A percentile compares a stretch with the other conserved stretches of the same genome.
phyloP scores from a whole-genome alignment of 1,140 invertebrate genomes.

The Hyphantria cunea region DNA sequence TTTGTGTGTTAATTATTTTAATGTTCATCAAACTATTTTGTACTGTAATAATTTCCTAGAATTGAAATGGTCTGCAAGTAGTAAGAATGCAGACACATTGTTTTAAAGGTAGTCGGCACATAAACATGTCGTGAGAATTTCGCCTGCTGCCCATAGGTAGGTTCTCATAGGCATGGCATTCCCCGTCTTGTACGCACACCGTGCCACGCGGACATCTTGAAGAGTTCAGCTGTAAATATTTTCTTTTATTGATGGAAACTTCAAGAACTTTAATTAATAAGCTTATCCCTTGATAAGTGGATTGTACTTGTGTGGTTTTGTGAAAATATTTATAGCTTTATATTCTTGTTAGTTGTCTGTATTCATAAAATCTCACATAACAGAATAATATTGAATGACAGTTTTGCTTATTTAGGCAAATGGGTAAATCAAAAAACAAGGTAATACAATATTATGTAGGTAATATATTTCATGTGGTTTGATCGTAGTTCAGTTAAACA shows the following conservation, averaged over 20 bases:
- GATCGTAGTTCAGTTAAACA: too few relatives aligned
- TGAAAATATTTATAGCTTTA: too few relatives aligned
- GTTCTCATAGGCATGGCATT: constrained; percentile 45
- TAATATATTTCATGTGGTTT: too few relatives aligned
- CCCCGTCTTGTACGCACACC: constrained; percentile 18
- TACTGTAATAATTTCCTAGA: constrained; percentile 8
- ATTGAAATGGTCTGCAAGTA: constrained; percentile 11
- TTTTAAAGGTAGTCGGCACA: constrained; percentile 48
- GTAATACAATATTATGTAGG: too few relatives aligned
- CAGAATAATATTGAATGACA: too few relatives aligned
- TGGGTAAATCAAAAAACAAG: too few relatives aligned
- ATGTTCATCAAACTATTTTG: constrained; percentile 21
- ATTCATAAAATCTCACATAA: too few relatives aligned
- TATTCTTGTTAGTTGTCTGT: background rate
- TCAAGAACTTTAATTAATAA: too few relatives aligned
- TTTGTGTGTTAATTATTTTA: constrained; percentile 5
- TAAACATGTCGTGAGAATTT: constrained; percentile 59
- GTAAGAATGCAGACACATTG: constrained; percentile 48
- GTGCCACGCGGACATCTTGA: background rate
- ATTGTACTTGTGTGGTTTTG: too few relatives aligned
- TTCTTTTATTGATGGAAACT: too few relatives aligned
- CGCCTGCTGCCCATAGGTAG: constrained; percentile 34
- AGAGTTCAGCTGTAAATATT: too few relatives aligned
- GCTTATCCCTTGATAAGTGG: background rate
- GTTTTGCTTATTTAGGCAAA: too few relatives aligned